Evolutionary conservation across 1,140 invertebrate species (phyloP).

Genomic region (Drosophila sechellia): DNA sequence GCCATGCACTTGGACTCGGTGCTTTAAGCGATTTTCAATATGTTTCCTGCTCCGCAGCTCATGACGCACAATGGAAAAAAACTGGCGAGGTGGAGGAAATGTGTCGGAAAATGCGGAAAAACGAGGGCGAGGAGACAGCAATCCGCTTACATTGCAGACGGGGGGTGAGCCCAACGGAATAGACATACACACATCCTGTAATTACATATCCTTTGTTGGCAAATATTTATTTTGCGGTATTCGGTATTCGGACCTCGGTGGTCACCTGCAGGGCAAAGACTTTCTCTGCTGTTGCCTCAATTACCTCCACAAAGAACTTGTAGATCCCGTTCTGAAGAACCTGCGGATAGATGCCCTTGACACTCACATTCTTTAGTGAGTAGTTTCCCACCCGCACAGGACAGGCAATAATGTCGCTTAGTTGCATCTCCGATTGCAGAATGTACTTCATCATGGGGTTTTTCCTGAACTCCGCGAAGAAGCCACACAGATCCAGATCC

Average conservation of each 20-base stretch:
- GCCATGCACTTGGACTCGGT: slow-evolving; percentile 63
- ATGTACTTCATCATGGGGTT: slow-evolving; percentile 43
- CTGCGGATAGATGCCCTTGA: slow-evolving; percentile 37
- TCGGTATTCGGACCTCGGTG: slow-evolving; percentile 26
- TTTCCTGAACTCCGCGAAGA: slow-evolving; percentile 22
- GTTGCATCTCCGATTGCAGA: slow-evolving; percentile 26
- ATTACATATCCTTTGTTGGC: slow-evolving; percentile 61
- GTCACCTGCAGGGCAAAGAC: slow-evolving; percentile 68
- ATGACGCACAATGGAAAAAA: slow-evolving; percentile 75
- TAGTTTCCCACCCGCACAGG: slow-evolving; percentile 56
- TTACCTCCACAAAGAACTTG: slow-evolving; percentile 63
- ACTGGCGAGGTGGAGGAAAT: slow-evolving; percentile 15
- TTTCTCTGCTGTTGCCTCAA: slow-evolving; percentile 62
- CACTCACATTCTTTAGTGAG: slow-evolving; percentile 30
- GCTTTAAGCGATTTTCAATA: slow-evolving; percentile 82
- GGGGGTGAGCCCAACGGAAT: background rate
- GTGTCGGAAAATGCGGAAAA: slow-evolving; percentile 59
- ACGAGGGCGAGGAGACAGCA: slow-evolving; percentile 25
- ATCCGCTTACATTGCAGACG: slow-evolving; percentile 62
- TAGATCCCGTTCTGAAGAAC: slow-evolving; percentile 47
- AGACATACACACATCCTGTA: slow-evolving; percentile 20
- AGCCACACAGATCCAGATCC: slow-evolving; percentile 49
- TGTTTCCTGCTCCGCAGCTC: slow-evolving; percentile 35
- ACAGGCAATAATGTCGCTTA: slow-evolving; percentile 39
- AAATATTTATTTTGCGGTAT: slow-evolving; percentile 14